phyloP scores from a whole-genome alignment of 2,888 invertebrate genomes.

The Ectemnius cavifrons region DNA sequence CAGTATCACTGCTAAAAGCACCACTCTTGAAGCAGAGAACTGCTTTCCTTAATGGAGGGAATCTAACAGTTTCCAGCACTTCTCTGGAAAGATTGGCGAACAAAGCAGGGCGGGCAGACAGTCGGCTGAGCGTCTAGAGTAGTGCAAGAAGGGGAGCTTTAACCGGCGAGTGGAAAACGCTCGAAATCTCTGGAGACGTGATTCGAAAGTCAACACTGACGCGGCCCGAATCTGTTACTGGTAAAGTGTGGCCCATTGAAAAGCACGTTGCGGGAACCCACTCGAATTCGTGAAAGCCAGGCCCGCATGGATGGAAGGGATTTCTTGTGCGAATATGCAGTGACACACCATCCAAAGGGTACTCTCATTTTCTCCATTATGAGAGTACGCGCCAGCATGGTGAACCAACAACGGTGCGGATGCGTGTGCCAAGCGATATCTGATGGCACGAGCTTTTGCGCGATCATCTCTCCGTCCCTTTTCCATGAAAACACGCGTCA shows the following conservation, averaged over 20 bases:
- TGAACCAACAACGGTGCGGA: constrained; percentile 56
- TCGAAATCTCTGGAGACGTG: constrained; percentile 23
- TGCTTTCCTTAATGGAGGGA: no score
- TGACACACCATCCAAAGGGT: constrained; percentile 9
- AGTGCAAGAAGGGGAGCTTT: neutral
- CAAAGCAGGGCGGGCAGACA: neutral
- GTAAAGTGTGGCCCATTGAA: constrained; percentile 36
- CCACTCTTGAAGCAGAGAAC: no score
- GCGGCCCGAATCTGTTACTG: constrained; percentile 31
- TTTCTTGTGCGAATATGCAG: constrained; percentile 6
- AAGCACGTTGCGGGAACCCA: constrained; percentile 33
- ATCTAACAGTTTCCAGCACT: neutral
- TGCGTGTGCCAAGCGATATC: constrained; percentile 55
- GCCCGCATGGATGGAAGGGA: constrained; percentile 25
- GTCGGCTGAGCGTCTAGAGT: neutral
- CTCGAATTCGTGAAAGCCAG: constrained; percentile 40
- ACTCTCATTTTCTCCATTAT: constrained; percentile 15
- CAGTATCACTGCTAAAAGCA: no score
- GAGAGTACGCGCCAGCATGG: constrained; percentile 42
- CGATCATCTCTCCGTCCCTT: constrained; percentile 57
- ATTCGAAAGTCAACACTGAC: constrained; percentile 41
- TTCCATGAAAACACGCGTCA: constrained; percentile 57
- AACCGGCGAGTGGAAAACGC: neutral
- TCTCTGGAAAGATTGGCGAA: neutral
- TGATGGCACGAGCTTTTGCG: constrained; percentile 49